Evolutionary conservation across 2,113 vertebrate species (phyloP).

Genomic region (Notothenia rossii): DNA sequence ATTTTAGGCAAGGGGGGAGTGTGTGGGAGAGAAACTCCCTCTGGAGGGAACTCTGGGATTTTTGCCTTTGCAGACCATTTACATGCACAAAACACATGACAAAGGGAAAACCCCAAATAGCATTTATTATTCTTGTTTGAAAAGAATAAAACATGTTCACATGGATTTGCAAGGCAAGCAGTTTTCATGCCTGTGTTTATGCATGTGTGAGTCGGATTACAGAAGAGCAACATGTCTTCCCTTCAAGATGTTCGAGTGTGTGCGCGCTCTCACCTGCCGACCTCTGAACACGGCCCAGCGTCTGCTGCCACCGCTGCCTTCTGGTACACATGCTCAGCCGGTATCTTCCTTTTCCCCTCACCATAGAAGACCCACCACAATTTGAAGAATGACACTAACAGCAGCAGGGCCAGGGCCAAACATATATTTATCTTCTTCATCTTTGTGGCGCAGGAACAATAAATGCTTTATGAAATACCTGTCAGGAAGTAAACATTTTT

Average conservation of each 20-base stretch:
- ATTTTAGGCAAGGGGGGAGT: too few species aligned
- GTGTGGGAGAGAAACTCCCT: too few species aligned
- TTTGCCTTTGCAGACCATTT: too few species aligned
- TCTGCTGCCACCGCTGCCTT: constrained; percentile 92
- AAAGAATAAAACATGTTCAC: constrained; percentile 1
- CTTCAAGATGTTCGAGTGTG: neutral
- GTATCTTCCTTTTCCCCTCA: constrained; percentile 44
- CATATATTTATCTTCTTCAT: constrained; percentile 83
- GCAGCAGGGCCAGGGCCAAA: constrained; percentile 59
- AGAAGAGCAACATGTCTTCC: neutral
- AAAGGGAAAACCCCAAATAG: too few species aligned
- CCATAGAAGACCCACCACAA: too few species aligned
- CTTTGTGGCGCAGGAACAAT: constrained; percentile 53
- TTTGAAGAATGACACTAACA: constrained; percentile 75
- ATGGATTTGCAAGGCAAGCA: constrained; percentile 1
- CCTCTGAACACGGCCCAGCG: constrained; percentile 88
- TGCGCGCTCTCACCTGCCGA: constrained; percentile 89
- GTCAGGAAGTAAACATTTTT: neutral
- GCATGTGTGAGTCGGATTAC: neutral
- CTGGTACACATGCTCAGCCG: constrained; percentile 54
- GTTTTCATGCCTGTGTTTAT: neutral
- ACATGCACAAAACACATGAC: too few species aligned
- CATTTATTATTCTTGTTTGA: neutral
- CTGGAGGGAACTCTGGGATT: too few species aligned
- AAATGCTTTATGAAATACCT: constrained; percentile 1